Evolutionary conservation across 2,113 vertebrate species (phyloP).

Genomic region (Elephantulus edwardii): DNA sequence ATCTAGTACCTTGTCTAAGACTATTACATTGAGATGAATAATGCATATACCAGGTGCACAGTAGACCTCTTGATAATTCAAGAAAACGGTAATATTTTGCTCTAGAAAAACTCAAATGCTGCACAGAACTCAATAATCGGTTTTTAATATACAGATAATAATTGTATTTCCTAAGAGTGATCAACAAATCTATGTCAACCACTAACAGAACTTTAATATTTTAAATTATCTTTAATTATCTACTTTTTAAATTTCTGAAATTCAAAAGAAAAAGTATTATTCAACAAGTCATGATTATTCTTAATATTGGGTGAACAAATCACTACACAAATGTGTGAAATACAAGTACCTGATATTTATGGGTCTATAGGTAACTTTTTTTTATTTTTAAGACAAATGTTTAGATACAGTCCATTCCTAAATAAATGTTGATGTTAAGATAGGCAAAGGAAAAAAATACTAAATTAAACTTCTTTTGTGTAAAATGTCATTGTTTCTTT

Average conservation of each 20-base stretch:
- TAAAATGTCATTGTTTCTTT: background rate
- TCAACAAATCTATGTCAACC: background rate
- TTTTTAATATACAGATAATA: background rate
- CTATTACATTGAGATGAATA: background rate
- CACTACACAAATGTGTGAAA: background rate
- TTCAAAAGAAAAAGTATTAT: background rate
- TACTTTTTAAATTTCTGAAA: background rate
- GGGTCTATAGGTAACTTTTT: background rate
- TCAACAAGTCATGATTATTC: background rate
- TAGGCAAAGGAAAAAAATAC: background rate
- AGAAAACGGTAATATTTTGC: background rate
- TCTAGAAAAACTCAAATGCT: background rate
- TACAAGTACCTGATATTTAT: background rate
- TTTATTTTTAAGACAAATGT: background rate
- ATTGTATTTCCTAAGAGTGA: background rate
- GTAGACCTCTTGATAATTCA: background rate
- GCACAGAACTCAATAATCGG: background rate
- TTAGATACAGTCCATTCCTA: background rate
- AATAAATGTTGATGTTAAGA: conserved; percentile 29
- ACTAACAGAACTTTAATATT: background rate
- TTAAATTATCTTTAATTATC: background rate
- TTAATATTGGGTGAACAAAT: conserved; percentile 8
- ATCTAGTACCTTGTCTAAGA: background rate
- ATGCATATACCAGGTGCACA: background rate
- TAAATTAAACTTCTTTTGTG: background rate